Evolutionary conservation across 2,888 invertebrate genomes (phyloP).

Genomic region (Lamellibrachia columna): DNA sequence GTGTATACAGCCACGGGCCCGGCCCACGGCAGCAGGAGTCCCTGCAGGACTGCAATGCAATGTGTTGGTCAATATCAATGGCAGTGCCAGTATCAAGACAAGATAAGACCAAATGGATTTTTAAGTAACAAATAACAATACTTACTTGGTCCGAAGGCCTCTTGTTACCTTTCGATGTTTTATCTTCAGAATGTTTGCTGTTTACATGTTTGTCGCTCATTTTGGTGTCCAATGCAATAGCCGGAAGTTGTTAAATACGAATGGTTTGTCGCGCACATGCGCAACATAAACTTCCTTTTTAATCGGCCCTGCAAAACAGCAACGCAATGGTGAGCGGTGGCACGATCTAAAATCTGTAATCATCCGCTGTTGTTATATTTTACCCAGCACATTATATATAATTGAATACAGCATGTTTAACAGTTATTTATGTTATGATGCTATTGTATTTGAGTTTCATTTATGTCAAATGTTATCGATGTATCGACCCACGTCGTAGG

Average conservation of each 20-base stretch:
- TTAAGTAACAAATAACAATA: not conserved
- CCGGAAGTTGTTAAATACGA: not conserved
- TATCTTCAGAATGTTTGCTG: not conserved
- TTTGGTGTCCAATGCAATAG: not conserved
- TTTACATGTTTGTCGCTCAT: not conserved
- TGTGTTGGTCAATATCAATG: too few species aligned
- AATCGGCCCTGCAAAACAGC: conserved; percentile 1
- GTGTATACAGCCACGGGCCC: too few species aligned
- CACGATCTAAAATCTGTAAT: conserved; percentile 23
- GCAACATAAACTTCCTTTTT: conserved; percentile 27
- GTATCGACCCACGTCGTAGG: not conserved
- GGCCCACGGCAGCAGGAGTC: too few species aligned
- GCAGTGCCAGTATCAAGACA: too few species aligned
- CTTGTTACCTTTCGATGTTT: not conserved
- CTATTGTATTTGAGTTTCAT: not conserved
- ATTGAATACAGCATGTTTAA: not conserved
- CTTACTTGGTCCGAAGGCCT: not conserved
- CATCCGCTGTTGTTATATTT: conserved; percentile 14
- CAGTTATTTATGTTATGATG: not conserved
- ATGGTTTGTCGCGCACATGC: conserved; percentile 23
- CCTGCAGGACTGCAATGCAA: not conserved
- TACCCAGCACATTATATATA: not conserved
- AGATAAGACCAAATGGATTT: not conserved
- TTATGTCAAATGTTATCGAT: not conserved
- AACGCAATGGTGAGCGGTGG: conserved; percentile 27